Evolutionary conservation across 2,797 vertebrate species (phyloP).

Genomic region (Eleutherodactylus coqui): DNA sequence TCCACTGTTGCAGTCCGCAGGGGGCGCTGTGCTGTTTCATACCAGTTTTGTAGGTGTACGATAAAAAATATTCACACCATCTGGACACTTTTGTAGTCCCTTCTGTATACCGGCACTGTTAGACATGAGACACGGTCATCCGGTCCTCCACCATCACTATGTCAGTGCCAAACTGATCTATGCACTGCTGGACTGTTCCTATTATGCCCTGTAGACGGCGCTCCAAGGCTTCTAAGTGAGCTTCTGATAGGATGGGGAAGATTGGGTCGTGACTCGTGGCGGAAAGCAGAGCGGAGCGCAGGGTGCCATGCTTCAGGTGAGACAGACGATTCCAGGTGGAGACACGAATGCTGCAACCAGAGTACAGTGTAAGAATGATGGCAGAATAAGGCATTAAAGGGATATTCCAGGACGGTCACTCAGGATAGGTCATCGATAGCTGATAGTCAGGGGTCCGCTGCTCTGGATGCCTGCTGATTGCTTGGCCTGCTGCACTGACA

Average conservation of each 20-base stretch:
- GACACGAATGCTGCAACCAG: conserved; percentile 85
- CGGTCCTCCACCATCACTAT: conserved; percentile 93
- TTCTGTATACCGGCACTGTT: conserved; percentile 65
- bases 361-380: background rate
- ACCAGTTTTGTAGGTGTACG: conserved; percentile 23
- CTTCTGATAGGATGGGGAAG: conserved; percentile 84
- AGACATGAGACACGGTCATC: conserved; percentile 95
- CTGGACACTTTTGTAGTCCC: conserved; percentile 62
- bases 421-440: too few species aligned
- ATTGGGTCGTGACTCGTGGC: conserved; percentile 90
- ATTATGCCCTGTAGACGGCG: conserved; percentile 88
- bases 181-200: conserved; percentile 91
- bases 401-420: too few species aligned
- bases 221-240: conserved; percentile 89
- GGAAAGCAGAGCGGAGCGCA: conserved; percentile 88
- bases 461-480: too few species aligned
- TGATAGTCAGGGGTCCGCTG: too few species aligned
- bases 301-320: conserved; percentile 85
- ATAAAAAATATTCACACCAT: conserved; percentile 45
- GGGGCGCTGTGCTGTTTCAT: conserved; percentile 46
- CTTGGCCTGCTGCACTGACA: too few species aligned
- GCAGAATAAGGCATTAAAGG: background rate
- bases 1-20: conserved; percentile 31
- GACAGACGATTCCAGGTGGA: conserved; percentile 97
- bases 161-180: conserved; percentile 90